Base-by-base conservation (phyloP, 2,113 vertebrate species). In the Xiphophorus couchianus region DNA sequence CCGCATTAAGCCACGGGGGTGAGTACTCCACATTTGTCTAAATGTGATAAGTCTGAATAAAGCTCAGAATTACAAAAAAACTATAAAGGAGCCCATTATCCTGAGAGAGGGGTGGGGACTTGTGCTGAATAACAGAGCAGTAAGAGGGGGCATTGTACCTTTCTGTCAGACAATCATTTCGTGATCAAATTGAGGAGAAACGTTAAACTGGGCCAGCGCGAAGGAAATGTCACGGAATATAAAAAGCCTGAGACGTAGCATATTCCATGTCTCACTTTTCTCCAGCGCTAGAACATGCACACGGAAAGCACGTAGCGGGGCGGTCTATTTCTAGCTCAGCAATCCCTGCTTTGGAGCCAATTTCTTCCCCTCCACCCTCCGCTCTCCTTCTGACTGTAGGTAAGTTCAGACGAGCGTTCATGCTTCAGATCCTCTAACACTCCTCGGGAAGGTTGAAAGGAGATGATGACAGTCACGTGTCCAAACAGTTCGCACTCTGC, bases 1-100 rank as follows among this genome's bases (percentile, higher is more conserved):
- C 72, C 0, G 9, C 58, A 85, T 84, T 84, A 81, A 84, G 80
- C 84, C 82, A 71, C 70, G 54, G 69, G 78, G 76, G n/a, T 66
- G 66, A 89, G 77, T 69, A 33, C 19, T 66, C 74, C 17, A 54
- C 3, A 69, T 78, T 80, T 48, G 73, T 84, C 35, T 44, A 67
- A 72, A 86, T 28, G 76, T 66, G 62, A 80, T 63, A 44, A 66
- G 82, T 77, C 81, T 76, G 73, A 62, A 54, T 81, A 64, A 70
- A 76, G 75, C 74, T 78, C 31, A 67, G 64, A 63, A 71, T 77
- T 62, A 66, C 51, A 76, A 81, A 74, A 80, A 69, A 74, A 73
- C 69, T 67, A 69, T 39, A 51, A 76, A 76, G 69, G 31, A 61
- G 76, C 63, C 63, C 1, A 15, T 84, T 84, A 86, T 72, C 30